phyloP scores from a whole-genome alignment of 2,888 invertebrate genomes.

The Meghimatium bilineatum region DNA sequence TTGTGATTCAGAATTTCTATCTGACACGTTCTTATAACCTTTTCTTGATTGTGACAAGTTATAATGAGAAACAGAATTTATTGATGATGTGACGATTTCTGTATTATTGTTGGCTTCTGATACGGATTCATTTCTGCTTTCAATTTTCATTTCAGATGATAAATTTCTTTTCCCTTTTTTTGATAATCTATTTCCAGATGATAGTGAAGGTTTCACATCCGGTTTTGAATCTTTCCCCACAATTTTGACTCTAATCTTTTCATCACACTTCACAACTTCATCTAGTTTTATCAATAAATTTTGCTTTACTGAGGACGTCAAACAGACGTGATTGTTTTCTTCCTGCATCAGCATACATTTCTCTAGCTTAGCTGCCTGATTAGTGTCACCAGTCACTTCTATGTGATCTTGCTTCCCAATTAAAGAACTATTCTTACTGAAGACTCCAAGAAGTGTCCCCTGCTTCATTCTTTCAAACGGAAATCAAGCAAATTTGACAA shows the following conservation, averaged over 20 bases:
- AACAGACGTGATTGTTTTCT: background rate
- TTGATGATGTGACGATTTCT: background rate
- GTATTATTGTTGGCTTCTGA: background rate
- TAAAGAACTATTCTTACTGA: slow-evolving; percentile 13
- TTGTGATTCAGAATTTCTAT: background rate
- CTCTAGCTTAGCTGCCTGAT: background rate
- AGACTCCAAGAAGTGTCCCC: slow-evolving; percentile 28
- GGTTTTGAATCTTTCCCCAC: background rate
- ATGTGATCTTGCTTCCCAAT: background rate
- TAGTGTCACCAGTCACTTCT: background rate
- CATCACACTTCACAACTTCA: background rate
- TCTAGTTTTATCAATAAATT: background rate
- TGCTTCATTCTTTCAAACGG: slow-evolving; percentile 21
- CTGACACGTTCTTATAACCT: background rate
- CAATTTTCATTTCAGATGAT: background rate
- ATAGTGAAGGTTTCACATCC: background rate
- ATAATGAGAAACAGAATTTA: background rate
- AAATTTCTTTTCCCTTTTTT: background rate
- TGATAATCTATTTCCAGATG: background rate
- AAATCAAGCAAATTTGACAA: background rate
- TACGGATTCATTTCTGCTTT: background rate
- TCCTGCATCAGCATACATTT: background rate
- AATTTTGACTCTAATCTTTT: background rate
- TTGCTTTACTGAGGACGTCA: background rate
- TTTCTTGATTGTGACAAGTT: background rate